Conservation (phyloP, 2,113 vertebrate genomes). For the Charina bottae region DNA sequence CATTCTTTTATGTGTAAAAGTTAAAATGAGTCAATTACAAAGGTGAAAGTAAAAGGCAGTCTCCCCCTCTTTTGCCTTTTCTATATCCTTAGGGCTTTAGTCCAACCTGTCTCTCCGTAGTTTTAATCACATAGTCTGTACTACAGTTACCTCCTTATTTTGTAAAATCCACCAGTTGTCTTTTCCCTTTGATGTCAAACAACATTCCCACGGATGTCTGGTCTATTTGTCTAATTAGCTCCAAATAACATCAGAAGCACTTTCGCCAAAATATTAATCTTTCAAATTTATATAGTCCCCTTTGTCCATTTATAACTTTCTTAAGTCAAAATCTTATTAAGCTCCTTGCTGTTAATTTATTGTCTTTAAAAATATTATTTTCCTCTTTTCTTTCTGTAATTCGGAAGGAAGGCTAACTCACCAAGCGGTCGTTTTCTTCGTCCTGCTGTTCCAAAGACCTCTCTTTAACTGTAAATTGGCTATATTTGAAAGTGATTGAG, state of each 20-base stretch:
- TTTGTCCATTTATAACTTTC: neutral
- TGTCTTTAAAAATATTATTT: too few relatives aligned
- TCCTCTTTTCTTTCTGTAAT: too few relatives aligned
- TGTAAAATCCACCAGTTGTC: neutral
- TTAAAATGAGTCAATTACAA: neutral
- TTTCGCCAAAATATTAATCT: neutral
- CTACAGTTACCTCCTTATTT: neutral
- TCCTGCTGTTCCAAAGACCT: too few relatives aligned
- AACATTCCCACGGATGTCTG: neutral
- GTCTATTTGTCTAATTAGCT: neutral
- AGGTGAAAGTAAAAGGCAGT: neutral
- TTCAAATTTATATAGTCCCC: neutral
- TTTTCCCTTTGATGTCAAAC: neutral
- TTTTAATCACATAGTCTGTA: neutral
- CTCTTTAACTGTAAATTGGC: too few relatives aligned
- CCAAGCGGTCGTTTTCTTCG: too few relatives aligned
- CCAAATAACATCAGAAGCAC: neutral
- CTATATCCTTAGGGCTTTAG: neutral
- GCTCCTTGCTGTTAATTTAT: too few relatives aligned
- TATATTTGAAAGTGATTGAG: too few relatives aligned
- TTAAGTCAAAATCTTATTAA: neutral
- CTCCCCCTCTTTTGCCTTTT: neutral
- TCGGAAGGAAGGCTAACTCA: too few relatives aligned
- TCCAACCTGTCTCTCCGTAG: neutral
- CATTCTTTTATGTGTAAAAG: neutral